These are phyloP conservation scores for Trachymyrmex septentrionalis DNA, from an alignment of 1,140 invertebrate genomes.

Conservation along the genomic window DNA sequence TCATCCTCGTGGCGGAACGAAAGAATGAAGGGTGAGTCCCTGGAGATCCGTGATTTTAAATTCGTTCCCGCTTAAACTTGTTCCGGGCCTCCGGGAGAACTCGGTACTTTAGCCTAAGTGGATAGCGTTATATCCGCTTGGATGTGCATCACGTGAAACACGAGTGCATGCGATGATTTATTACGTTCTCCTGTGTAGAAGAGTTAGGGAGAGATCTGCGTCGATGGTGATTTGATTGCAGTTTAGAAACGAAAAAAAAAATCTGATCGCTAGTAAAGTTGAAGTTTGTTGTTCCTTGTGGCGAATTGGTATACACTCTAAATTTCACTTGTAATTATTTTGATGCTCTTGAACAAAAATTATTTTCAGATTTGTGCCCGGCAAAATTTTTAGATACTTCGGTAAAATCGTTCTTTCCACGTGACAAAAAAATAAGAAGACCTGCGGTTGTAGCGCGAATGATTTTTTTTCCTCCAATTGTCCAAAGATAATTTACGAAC, in stretches of 20 bases:
- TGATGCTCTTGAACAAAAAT: too few species aligned
- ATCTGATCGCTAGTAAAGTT: background rate
- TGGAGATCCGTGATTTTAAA: slow-evolving; percentile 27
- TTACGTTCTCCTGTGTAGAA: slow-evolving; percentile 7
- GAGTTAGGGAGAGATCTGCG: background rate
- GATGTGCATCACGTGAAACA: slow-evolving; percentile 28
- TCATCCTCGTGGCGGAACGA: slow-evolving; percentile 6
- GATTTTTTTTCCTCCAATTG: background rate
- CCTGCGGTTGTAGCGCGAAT: background rate
- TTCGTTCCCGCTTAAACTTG: slow-evolving; percentile 41
- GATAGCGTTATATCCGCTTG: slow-evolving; percentile 51
- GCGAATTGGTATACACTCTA: too few species aligned
- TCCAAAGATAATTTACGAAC: background rate
- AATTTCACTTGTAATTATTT: too few species aligned
- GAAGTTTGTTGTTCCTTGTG: background rate
- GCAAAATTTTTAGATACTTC: too few species aligned
- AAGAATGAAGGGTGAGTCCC: slow-evolving; percentile 21
- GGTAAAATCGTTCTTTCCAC: too few species aligned
- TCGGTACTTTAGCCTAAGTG: slow-evolving; percentile 30
- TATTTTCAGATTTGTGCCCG: too few species aligned
- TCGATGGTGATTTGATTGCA: background rate
- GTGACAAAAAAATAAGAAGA: too few species aligned
- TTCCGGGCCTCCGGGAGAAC: slow-evolving; percentile 28
- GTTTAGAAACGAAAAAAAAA: slow-evolving; percentile 18
- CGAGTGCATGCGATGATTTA: slow-evolving; percentile 43